Evolutionary conservation across 2,113 vertebrate species (phyloP).

Genomic region (Pampusana beccarii): DNA sequence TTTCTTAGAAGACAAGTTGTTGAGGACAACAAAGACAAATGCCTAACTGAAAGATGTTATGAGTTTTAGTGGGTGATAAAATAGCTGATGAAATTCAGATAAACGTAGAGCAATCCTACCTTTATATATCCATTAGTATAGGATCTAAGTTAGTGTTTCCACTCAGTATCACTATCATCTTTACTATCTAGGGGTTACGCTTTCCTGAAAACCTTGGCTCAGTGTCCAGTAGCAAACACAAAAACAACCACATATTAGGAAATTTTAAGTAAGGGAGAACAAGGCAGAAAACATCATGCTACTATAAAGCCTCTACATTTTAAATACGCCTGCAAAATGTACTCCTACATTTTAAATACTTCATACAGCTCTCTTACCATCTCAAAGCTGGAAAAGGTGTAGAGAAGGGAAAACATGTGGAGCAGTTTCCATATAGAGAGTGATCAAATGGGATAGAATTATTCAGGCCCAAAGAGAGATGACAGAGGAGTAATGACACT

Average conservation of each 20-base stretch:
- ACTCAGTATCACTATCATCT: not conserved
- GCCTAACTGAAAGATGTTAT: not conserved
- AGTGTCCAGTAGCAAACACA: not conserved
- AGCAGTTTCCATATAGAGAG: not conserved
- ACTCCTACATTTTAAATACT: not conserved
- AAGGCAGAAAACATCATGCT: not conserved
- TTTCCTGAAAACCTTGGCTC: not conserved
- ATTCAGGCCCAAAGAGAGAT: not conserved
- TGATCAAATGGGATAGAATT: not conserved
- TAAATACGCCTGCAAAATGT: not conserved
- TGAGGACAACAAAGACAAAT: not conserved
- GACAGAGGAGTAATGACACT: accelerated
- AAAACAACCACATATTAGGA: not conserved
- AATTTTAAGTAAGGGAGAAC: not conserved
- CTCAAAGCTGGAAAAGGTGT: not conserved
- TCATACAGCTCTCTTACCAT: not conserved
- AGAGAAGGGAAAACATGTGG: not conserved
- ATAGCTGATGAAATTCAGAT: not conserved
- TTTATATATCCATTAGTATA: not conserved
- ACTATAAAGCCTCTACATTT: not conserved
- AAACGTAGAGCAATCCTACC: not conserved
- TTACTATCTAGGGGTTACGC: not conserved
- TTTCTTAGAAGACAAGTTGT: not conserved
- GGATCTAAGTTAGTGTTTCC: not conserved
- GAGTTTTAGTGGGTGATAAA: not conserved